Percentiles rank a stretch among this genome's conserved stretches.
phyloP scores from a whole-genome alignment of 1,140 invertebrate genomes.

The Cotesia glomerata region DNA sequence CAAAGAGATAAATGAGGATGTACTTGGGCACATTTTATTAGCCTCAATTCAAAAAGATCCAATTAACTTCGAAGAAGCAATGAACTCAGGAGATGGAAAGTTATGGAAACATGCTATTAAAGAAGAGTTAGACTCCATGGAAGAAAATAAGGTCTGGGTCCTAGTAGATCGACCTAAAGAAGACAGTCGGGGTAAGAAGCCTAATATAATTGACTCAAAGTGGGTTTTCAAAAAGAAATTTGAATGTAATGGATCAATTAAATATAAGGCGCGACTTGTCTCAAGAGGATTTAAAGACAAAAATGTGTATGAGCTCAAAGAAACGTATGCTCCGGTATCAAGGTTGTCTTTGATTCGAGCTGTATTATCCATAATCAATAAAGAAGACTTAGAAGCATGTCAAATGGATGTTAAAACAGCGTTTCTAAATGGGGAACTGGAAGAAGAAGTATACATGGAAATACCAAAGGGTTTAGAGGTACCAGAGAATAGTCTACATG shows the following conservation, averaged over 20 bases:
- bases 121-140: slow-evolving; percentile 29
- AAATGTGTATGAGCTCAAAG: slow-evolving; percentile 19
- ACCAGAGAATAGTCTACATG: slow-evolving; percentile 38
- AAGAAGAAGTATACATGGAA: slow-evolving; percentile 31
- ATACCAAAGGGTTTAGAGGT: slow-evolving; percentile 46
- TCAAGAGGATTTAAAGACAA: slow-evolving; percentile 35
- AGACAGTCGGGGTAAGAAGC: slow-evolving; percentile 1
- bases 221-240: slow-evolving; percentile 27
- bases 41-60: slow-evolving; percentile 21
- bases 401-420: slow-evolving; percentile 53
- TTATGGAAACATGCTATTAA: slow-evolving; percentile 28
- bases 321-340: slow-evolving; percentile 36
- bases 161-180: slow-evolving; percentile 13
- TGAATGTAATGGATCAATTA: slow-evolving; percentile 38
- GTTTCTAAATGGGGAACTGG: slow-evolving; percentile 49
- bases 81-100: slow-evolving; percentile 21
- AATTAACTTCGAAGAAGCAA: slow-evolving; percentile 15
- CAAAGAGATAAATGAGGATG: slow-evolving; percentile 10
- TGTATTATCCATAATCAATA: slow-evolving; percentile 37
- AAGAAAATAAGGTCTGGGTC: slow-evolving; percentile 29
- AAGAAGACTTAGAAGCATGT: slow-evolving; percentile 33
- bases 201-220: too few relatives aligned
- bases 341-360: slow-evolving; percentile 13
- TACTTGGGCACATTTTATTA: neutral
- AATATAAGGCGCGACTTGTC: slow-evolving; percentile 41